phyloP scores from a whole-genome alignment of 2,888 invertebrate genomes.

The Lasiommata megera region DNA sequence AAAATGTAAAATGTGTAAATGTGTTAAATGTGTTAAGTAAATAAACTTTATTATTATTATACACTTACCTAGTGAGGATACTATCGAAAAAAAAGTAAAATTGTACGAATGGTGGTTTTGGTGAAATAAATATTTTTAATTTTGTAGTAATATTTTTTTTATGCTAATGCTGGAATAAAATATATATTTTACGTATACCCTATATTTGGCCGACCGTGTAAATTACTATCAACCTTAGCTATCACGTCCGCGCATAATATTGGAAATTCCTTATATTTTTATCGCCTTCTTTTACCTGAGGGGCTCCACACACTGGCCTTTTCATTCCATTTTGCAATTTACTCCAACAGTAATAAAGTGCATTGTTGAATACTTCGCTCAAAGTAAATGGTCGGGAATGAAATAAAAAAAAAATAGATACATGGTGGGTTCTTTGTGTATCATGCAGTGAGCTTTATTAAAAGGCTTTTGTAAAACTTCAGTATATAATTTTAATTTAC shows the following conservation, averaged over 20 bases:
- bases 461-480: background rate
- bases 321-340: background rate
- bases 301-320: constrained; percentile 4
- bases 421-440: background rate
- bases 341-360: background rate
- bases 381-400: background rate
- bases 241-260: constrained; percentile 43
- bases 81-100: too few species aligned
- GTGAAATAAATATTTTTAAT: too few species aligned
- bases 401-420: constrained; percentile 2
- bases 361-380: background rate
- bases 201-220: constrained; percentile 31
- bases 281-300: constrained; percentile 17
- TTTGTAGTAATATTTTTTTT: too few species aligned
- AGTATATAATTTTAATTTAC: background rate
- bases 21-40: too few species aligned
- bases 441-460: background rate
- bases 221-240: constrained; percentile 32
- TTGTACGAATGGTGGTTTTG: too few species aligned
- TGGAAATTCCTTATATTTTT: constrained; percentile 42
- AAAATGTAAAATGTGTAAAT: too few species aligned
- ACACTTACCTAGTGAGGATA: too few species aligned
- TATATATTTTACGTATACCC: background rate
- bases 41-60: too few species aligned
- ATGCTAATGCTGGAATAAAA: too few species aligned